Evolutionary conservation across 2,113 vertebrate genomes (phyloP).

Genomic region (Gobiocypris rarus): DNA sequence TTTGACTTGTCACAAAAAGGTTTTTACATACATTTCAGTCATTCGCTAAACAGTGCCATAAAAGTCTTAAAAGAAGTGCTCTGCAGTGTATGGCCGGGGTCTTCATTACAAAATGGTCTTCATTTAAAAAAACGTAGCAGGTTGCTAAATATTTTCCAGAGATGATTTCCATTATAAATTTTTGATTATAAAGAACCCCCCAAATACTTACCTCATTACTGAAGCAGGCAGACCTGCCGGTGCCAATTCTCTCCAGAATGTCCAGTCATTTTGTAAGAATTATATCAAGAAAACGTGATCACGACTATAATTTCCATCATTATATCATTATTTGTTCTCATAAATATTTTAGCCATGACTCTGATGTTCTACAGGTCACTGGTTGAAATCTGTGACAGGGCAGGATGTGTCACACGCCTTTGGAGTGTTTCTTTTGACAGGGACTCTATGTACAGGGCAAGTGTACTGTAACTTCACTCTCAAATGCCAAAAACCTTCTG

Average conservation of each 20-base stretch:
- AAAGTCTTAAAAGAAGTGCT: neutral
- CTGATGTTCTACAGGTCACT: neutral
- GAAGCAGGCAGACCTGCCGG: constrained; percentile 27
- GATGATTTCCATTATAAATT: neutral
- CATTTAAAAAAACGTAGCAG: neutral
- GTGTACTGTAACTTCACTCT: neutral
- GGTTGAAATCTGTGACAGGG: constrained; percentile 15
- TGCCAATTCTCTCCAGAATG: constrained; percentile 38
- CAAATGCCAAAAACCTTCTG: neutral
- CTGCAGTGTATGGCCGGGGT: neutral
- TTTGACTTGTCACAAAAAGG: constrained; percentile 37
- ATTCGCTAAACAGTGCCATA: neutral
- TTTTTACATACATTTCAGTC: neutral
- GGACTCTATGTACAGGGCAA: neutral
- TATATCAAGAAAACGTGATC: constrained; percentile 48
- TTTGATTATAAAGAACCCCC: neutral
- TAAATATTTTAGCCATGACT: constrained; percentile 31
- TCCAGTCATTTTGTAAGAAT: constrained; percentile 33
- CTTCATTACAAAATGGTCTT: too few relatives aligned
- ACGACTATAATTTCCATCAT: constrained; percentile 42
- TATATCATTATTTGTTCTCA: neutral
- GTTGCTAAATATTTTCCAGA: neutral
- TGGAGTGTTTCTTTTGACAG: neutral
- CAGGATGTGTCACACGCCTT: constrained; percentile 11
- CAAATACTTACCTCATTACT: constrained; percentile 25